These are phyloP conservation scores for Neodiprion fabricii DNA, from an alignment of 1,140 invertebrate species.

Conservation along the genomic window DNA sequence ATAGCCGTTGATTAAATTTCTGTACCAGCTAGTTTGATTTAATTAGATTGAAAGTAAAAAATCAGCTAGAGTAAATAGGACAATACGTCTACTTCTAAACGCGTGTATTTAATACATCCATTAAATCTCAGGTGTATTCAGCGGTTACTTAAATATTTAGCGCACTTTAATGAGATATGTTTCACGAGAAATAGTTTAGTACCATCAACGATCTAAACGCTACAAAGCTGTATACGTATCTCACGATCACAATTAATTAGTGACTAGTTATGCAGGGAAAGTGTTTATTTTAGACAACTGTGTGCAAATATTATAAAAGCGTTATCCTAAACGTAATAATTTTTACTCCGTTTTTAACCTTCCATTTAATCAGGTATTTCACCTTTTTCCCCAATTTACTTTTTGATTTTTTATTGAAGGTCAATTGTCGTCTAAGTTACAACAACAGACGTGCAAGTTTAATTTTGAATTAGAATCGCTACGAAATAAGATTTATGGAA, in stretches of 20 bases:
- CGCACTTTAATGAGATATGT: constrained; percentile 2
- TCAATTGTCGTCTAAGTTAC: no score
- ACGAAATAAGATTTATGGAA: background rate
- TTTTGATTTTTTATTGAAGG: no score
- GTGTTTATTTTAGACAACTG: background rate
- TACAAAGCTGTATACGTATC: background rate
- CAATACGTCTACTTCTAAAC: background rate
- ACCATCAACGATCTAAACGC: background rate
- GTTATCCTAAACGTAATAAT: background rate
- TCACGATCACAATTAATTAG: background rate
- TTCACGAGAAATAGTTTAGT: background rate
- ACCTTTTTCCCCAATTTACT: no score
- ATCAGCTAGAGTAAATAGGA: no score
- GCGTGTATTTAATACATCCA: background rate
- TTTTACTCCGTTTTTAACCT: no score
- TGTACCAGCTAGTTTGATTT: background rate
- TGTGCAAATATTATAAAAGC: constrained; percentile 7
- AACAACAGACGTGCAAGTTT: background rate
- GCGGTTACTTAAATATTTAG: background rate
- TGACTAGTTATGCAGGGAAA: background rate
- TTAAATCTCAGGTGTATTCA: no score
- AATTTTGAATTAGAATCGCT: background rate
- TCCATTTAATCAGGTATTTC: no score
- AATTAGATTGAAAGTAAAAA: background rate
- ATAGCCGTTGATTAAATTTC: background rate